phyloP scores from a whole-genome alignment of 2,888 invertebrate genomes.

The Lordiphosa andalusiaca region DNA sequence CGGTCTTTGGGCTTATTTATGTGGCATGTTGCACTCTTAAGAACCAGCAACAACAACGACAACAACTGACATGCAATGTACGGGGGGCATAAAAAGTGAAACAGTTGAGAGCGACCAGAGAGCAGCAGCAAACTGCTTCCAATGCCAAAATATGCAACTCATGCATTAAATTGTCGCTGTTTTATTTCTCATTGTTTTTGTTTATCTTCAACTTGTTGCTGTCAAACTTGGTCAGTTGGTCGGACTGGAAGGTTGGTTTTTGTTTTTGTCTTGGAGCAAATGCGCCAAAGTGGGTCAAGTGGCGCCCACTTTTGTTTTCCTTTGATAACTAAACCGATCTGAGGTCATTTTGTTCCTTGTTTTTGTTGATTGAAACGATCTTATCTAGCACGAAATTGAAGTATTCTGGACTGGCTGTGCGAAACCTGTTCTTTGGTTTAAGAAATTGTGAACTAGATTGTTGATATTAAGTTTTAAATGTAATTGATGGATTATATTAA shows the following conservation, averaged over 20 bases:
- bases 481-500: too few relatives aligned
- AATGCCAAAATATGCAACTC: constrained; percentile 64
- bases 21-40: constrained; percentile 69
- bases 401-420: not conserved
- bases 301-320: constrained; percentile 71
- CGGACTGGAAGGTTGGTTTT: constrained; percentile 19
- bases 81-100: constrained; percentile 47
- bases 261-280: constrained; percentile 21
- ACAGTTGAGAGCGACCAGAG: constrained; percentile 10
- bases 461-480: too few relatives aligned
- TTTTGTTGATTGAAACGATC: constrained; percentile 27
- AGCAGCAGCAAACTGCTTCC: constrained; percentile 1
- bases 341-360: constrained; percentile 46
- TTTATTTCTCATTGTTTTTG: constrained; percentile 72
- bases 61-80: constrained; percentile 41
- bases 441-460: too few relatives aligned
- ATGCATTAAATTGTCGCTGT: constrained; percentile 75
- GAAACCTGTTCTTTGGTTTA: too few relatives aligned
- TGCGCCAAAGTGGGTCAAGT: constrained; percentile 60
- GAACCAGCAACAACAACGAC: constrained; percentile 29
- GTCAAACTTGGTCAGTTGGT: constrained; percentile 72
- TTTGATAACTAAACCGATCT: constrained; percentile 59
- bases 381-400: constrained; percentile 22
- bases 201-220: constrained; percentile 73
- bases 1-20: constrained; percentile 56